phyloP scores from a whole-genome alignment of 2,797 vertebrate genomes.

The Carduelis carduelis region DNA sequence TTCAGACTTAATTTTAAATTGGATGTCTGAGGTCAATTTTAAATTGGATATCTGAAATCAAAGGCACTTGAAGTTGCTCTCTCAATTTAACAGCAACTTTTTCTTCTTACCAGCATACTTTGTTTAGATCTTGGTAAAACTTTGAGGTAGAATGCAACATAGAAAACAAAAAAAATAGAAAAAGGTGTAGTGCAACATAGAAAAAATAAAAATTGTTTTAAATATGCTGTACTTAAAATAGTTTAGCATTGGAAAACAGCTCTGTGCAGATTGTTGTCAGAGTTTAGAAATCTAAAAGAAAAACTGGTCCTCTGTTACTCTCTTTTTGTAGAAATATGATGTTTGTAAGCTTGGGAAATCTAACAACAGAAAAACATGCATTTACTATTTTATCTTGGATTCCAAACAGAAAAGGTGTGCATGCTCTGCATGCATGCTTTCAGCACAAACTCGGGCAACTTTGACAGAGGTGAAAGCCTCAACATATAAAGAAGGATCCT shows the following conservation, averaged over 20 bases:
- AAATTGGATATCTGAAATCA: not conserved
- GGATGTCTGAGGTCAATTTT: not conserved
- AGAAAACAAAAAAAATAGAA: not conserved
- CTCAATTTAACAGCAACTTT: not conserved
- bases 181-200: not conserved
- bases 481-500: not conserved
- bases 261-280: not conserved
- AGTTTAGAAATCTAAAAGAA: not conserved
- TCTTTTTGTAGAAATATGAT: not conserved
- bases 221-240: not conserved
- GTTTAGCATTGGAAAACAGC: not conserved
- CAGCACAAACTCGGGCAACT: not conserved
- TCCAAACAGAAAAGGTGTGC: not conserved
- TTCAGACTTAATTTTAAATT: not conserved
- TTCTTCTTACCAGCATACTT: not conserved
- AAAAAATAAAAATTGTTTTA: not conserved
- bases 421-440: accelerated
- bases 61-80: not conserved
- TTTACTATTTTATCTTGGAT: not conserved
- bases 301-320: not conserved
- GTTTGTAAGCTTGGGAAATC: not conserved
- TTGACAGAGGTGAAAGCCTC: not conserved
- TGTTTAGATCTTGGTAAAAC: not conserved
- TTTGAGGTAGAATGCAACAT: not conserved
- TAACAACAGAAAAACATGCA: not conserved